Percentiles rank a stretch among this genome's conserved stretches.
These are phyloP conservation scores for Argentina silus DNA, from an alignment of 2,797 vertebrate species.

Conservation along the genomic window DNA sequence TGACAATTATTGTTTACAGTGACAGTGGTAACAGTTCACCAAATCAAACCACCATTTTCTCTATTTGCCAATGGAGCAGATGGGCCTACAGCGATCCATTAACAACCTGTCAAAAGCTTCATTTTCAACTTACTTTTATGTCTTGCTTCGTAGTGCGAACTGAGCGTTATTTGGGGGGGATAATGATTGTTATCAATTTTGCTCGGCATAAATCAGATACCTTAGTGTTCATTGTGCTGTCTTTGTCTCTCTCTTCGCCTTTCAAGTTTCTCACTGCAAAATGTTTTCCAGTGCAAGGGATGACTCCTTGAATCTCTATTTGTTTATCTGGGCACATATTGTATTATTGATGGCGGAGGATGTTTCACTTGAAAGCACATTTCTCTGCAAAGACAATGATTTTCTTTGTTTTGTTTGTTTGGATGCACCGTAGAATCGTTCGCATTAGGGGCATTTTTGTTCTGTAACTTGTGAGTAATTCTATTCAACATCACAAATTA, in stretches of 20 bases:
- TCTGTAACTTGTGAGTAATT: conserved; percentile 28
- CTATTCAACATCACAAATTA: conserved; percentile 69
- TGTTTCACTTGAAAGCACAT: conserved; percentile 59
- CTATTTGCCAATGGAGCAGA: conserved; percentile 85
- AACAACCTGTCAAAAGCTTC: conserved; percentile 86
- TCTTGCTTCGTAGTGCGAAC: conserved; percentile 73
- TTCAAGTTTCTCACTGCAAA: conserved; percentile 57
- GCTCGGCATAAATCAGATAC: conserved; percentile 74
- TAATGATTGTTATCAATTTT: conserved; percentile 78
- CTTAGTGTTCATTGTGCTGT: conserved; percentile 61
- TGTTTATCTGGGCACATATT: conserved; percentile 53
- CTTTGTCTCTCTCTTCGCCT: conserved; percentile 35
- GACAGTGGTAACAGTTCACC: conserved; percentile 88
- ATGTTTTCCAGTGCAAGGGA: conserved; percentile 67
- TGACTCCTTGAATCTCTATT: conserved; percentile 57
- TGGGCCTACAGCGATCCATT: conserved; percentile 88
- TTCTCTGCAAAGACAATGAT: conserved; percentile 55
- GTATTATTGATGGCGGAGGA: conserved; percentile 64
- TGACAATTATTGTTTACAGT: conserved; percentile 92
- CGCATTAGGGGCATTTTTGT: conserved; percentile 55
- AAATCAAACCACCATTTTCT: conserved; percentile 82
- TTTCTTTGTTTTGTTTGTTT: conserved; percentile 61
- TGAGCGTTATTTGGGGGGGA: conserved; percentile 64
- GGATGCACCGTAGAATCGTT: conserved; percentile 39
- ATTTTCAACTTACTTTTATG: conserved; percentile 82